A percentile compares a stretch with the other conserved stretches of the same genome.
Conservation (phyloP, 1,140 invertebrate genomes). For the Andricus grossulariae region DNA sequence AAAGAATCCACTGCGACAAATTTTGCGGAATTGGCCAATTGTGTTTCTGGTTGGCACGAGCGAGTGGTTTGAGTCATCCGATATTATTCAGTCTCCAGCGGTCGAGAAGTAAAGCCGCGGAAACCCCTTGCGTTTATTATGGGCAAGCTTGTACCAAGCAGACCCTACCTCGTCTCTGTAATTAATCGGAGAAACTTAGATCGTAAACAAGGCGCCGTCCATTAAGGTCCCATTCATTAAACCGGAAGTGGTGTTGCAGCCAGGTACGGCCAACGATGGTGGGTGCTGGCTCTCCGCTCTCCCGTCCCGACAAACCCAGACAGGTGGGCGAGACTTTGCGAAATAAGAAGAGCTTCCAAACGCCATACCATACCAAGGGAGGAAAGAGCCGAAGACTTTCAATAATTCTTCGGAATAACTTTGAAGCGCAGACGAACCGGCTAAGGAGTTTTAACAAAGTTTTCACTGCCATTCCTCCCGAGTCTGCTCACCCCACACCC, state of each 20-base stretch:
- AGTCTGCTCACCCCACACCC: slow-evolving; percentile 3
- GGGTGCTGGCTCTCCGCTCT: slow-evolving; percentile 24
- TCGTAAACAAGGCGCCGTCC: slow-evolving; percentile 69
- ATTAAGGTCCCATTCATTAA: slow-evolving; percentile 69
- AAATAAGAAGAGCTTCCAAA: slow-evolving; percentile 34
- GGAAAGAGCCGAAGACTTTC: slow-evolving; percentile 56
- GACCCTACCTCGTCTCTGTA: slow-evolving; percentile 51
- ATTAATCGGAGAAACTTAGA: slow-evolving; percentile 69
- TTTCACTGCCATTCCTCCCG: slow-evolving; percentile 43
- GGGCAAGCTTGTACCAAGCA: slow-evolving; percentile 45
- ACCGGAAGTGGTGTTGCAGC: slow-evolving; percentile 56
- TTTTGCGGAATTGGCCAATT: slow-evolving; percentile 3
- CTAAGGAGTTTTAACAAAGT: slow-evolving; percentile 54
- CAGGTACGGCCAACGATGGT: slow-evolving; percentile 36
- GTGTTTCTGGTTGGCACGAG: slow-evolving; percentile 1
- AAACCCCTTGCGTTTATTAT: slow-evolving; percentile 57
- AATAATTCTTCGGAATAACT: slow-evolving; percentile 67
- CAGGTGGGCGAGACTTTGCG: slow-evolving; percentile 41
- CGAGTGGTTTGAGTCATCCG: slow-evolving; percentile 4
- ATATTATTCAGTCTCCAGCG: slow-evolving; percentile 28
- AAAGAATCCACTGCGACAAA: neutral
- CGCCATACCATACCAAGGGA: neutral
- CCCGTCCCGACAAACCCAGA: slow-evolving; percentile 22
- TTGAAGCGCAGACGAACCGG: slow-evolving; percentile 56
- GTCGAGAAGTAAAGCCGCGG: slow-evolving; percentile 31